These are phyloP conservation scores for Pholis gunnellus DNA, from an alignment of 2,113 vertebrate species.

Conservation along the genomic window DNA sequence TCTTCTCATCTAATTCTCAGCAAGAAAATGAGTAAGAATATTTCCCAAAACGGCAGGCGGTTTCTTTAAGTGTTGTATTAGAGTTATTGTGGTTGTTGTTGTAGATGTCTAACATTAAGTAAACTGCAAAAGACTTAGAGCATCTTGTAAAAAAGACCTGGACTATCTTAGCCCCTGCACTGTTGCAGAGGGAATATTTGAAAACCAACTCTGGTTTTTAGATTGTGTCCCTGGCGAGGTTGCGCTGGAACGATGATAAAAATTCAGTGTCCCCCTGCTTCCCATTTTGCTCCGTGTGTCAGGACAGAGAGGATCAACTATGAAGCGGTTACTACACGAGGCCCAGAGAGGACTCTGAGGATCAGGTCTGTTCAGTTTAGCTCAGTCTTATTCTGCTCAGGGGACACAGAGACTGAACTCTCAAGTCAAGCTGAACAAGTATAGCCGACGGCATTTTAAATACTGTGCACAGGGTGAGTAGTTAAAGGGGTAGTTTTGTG, in stretches of 20 bases:
- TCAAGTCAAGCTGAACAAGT: conserved; percentile 69
- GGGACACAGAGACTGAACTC: conserved; percentile 57
- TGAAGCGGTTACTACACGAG: conserved; percentile 62
- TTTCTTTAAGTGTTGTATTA: not conserved
- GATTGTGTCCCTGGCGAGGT: conserved; percentile 49
- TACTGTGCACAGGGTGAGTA: conserved; percentile 31
- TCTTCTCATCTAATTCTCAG: not conserved
- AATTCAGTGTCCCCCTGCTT: conserved; percentile 36
- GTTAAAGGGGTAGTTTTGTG: conserved; percentile 8
- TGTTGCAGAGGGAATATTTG: conserved; percentile 65
- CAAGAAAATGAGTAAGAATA: not conserved
- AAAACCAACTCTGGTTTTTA: conserved; percentile 61
- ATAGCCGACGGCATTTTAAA: conserved; percentile 52
- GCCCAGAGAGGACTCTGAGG: conserved; percentile 58
- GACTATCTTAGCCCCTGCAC: conserved; percentile 38
- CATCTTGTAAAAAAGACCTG: conserved; percentile 43
- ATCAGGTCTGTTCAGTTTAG: conserved; percentile 69
- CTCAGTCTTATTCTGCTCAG: conserved; percentile 57
- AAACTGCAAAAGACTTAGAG: conserved; percentile 14
- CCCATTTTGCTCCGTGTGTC: conserved; percentile 70
- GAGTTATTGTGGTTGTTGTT: not conserved
- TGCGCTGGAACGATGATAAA: conserved; percentile 60
- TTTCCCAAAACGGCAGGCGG: not conserved
- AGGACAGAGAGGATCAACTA: conserved; percentile 66
- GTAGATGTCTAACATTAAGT: conserved; percentile 19